Conservation (phyloP, 2,888 invertebrate species). For the Drosophila picticornis region DNA sequence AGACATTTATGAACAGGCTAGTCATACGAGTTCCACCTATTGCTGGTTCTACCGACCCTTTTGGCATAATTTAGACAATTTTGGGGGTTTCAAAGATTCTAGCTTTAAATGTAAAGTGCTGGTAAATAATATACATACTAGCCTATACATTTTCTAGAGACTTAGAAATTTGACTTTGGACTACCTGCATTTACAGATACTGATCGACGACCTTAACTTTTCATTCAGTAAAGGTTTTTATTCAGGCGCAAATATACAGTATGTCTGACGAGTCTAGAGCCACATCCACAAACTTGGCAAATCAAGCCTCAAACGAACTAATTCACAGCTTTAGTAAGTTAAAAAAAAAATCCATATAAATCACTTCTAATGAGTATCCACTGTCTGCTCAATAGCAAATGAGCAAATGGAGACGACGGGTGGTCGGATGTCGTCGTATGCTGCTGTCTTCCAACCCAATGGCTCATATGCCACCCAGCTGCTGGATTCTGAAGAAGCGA, state of each 20-base stretch:
- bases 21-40: background rate
- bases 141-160: background rate
- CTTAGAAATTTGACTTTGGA: background rate
- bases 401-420: background rate
- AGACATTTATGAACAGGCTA: conserved; percentile 13
- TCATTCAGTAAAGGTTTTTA: background rate
- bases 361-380: background rate
- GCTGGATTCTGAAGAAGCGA: conserved; percentile 30
- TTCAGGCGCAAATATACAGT: background rate
- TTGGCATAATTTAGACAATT: background rate
- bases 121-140: background rate
- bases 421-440: conserved; percentile 53
- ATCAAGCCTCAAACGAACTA: conserved; percentile 17
- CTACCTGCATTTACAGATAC: background rate
- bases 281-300: conserved; percentile 53
- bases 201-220: too few relatives aligned
- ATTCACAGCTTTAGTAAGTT: conserved; percentile 21
- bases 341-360: background rate
- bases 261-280: conserved; percentile 50
- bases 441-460: conserved; percentile 53
- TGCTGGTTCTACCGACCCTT: background rate
- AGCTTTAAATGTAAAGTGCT: background rate
- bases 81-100: background rate
- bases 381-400: background rate
- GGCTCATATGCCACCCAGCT: conserved; percentile 46